Evolutionary conservation across 2,888 invertebrate species (phyloP).

Genomic region (Octodonta nipae): DNA sequence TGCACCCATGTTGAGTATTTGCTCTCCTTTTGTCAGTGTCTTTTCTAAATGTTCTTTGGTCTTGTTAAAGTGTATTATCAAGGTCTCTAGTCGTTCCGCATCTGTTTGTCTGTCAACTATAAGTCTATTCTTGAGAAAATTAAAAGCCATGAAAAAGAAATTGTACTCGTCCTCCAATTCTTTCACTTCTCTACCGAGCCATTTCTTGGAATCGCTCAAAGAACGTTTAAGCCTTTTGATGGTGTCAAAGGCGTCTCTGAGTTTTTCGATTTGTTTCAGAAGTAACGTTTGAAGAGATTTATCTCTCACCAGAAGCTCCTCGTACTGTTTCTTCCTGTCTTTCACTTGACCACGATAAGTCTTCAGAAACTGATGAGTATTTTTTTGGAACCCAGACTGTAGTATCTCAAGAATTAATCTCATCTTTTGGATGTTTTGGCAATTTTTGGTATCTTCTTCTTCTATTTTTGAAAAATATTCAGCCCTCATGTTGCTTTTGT

Average conservation of each 20-base stretch:
- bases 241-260: conserved; percentile 16
- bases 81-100: conserved; percentile 41
- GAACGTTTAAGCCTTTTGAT: conserved; percentile 23
- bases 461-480: conserved; percentile 29
- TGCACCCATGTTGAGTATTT: conserved; percentile 45
- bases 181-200: conserved; percentile 13
- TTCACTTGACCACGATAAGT: conserved; percentile 15
- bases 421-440: conserved; percentile 21
- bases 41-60: conserved; percentile 42
- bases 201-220: conserved; percentile 14
- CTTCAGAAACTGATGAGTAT: conserved; percentile 20
- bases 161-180: conserved; percentile 31
- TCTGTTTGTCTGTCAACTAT: conserved; percentile 39
- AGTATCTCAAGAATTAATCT: conserved; percentile 20
- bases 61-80: conserved; percentile 50
- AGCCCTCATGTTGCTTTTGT: conserved; percentile 24
- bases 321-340: conserved; percentile 21
- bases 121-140: conserved; percentile 39
- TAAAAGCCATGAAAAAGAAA: conserved; percentile 25
- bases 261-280: conserved; percentile 18
- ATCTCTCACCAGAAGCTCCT: conserved; percentile 22
- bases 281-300: conserved; percentile 22
- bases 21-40: conserved; percentile 41
- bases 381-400: conserved; percentile 21
- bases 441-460: conserved; percentile 25